A percentile compares a stretch with the other conserved stretches of the same genome.
Conservation (phyloP, 1,140 invertebrate genomes). For the Helicoverpa armigera region DNA sequence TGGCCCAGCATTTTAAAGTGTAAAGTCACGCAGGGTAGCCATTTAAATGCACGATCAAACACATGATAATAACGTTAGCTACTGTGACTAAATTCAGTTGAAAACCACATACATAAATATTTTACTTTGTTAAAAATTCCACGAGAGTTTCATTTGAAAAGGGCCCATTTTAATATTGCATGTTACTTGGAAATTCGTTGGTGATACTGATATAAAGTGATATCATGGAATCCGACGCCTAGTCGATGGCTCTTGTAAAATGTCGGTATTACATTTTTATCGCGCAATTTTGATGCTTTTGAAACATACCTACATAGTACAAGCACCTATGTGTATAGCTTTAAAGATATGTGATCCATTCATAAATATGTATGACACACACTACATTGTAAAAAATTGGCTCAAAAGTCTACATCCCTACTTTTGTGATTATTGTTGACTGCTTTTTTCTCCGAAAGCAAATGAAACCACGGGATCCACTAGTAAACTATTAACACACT, state of each 20-base stretch:
- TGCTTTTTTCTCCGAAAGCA: too few species aligned
- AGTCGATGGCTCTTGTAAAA: not conserved
- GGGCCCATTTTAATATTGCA: constrained; percentile 1
- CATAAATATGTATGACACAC: too few species aligned
- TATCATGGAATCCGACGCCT: not conserved
- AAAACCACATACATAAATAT: constrained; percentile 16
- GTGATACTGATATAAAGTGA: not conserved
- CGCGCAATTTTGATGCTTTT: not conserved
- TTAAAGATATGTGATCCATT: not conserved
- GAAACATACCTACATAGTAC: not conserved
- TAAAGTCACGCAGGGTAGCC: constrained; percentile 34
- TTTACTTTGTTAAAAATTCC: constrained; percentile 15
- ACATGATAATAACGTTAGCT: constrained; percentile 26
- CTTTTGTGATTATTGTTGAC: too few species aligned
- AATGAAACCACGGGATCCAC: too few species aligned
- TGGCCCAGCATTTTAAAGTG: constrained; percentile 37
- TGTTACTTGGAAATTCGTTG: not conserved
- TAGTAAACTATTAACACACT: not conserved
- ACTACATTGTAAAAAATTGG: too few species aligned
- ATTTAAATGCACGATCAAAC: constrained; percentile 42
- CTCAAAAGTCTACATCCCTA: too few species aligned
- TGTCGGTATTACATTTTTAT: not conserved
- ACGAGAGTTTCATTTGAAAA: constrained; percentile 14
- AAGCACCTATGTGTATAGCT: not conserved
- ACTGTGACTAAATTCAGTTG: constrained; percentile 41